phyloP scores from a whole-genome alignment of 2,888 invertebrate species.

The Dexiosoma caninum region DNA sequence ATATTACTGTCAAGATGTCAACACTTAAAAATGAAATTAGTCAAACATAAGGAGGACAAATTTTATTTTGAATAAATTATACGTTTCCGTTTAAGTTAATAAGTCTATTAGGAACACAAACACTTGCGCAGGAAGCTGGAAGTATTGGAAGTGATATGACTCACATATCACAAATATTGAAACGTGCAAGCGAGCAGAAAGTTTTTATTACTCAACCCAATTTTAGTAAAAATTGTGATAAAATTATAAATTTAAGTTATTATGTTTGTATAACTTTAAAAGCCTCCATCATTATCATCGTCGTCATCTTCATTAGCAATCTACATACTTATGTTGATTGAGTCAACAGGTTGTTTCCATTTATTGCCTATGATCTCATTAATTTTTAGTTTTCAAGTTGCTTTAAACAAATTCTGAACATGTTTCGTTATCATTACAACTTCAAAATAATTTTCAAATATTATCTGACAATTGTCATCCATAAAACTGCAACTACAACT shows the following conservation, averaged over 20 bases:
- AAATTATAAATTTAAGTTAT: background rate
- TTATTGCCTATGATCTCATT: background rate
- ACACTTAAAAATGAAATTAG: constrained; percentile 46
- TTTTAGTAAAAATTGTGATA: background rate
- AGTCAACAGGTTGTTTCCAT: background rate
- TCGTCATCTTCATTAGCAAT: background rate
- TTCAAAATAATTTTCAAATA: background rate
- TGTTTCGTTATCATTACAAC: background rate
- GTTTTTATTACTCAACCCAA: background rate
- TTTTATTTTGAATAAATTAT: background rate
- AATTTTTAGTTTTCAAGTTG: background rate
- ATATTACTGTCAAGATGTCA: constrained; percentile 47
- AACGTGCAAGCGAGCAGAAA: too few species aligned
- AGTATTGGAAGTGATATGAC: background rate
- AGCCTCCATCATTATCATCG: background rate
- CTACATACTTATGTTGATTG: background rate
- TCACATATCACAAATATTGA: background rate
- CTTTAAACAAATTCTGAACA: constrained; percentile 2
- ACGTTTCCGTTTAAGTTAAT: background rate
- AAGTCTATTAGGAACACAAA: too few species aligned
- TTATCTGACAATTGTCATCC: constrained; percentile 2
- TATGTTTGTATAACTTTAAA: background rate
- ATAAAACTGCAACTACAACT: background rate
- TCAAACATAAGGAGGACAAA: constrained; percentile 18
- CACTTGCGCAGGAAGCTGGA: too few species aligned